Evolutionary conservation across 2,797 vertebrate species (phyloP).

Genomic region (Argentina silus): DNA sequence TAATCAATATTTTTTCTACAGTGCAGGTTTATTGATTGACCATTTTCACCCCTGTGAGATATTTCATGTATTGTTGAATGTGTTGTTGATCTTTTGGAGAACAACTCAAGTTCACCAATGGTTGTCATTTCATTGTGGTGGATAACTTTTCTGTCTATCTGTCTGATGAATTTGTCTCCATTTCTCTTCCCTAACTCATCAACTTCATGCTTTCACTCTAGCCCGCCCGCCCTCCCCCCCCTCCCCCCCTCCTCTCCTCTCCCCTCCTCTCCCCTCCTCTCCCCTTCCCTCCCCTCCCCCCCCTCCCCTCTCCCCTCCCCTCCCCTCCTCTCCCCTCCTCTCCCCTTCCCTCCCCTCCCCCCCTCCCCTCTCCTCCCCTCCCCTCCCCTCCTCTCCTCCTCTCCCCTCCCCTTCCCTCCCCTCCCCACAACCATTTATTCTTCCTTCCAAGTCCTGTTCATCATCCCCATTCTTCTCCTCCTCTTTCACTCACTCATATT

Average conservation of each 20-base stretch:
- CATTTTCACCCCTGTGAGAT: too few relatives aligned
- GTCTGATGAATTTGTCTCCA: too few relatives aligned
- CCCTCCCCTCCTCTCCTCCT: neutral
- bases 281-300: neutral
- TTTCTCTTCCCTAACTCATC: too few relatives aligned
- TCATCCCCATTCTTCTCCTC: neutral
- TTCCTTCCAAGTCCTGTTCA: neutral
- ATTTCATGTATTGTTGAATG: too few relatives aligned
- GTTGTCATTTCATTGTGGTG: too few relatives aligned
- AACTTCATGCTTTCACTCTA: too few relatives aligned
- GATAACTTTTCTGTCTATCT: too few relatives aligned
- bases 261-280: neutral
- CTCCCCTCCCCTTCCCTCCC: neutral
- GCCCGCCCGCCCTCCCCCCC: too few relatives aligned
- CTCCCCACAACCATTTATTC: neutral
- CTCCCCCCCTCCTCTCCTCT: neutral
- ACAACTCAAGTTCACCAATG: too few relatives aligned
- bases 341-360: neutral
- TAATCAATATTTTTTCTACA: too few relatives aligned
- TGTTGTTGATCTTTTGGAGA: too few relatives aligned
- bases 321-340: neutral
- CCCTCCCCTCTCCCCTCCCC: neutral
- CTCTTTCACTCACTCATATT: conserved; percentile 25
- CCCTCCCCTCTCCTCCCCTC: neutral
- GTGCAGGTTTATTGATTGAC: too few relatives aligned